Evolutionary conservation across 1,140 invertebrate species (phyloP).

Genomic region (Drosophila sproati): DNA sequence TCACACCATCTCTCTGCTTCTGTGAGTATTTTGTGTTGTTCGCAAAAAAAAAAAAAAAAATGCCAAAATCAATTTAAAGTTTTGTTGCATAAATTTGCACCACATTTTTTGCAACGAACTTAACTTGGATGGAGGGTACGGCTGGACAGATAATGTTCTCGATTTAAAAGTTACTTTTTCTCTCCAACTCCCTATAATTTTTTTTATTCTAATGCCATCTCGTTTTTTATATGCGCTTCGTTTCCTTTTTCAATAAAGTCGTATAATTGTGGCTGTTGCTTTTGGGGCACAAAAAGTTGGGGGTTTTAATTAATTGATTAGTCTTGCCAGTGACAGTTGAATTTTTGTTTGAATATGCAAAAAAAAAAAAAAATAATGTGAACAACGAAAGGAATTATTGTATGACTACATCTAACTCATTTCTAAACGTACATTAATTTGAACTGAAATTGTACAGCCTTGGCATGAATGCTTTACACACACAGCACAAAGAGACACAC

Average conservation of each 20-base stretch:
- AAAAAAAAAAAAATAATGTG: slow-evolving; percentile 12
- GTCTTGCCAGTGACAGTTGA: slow-evolving; percentile 50
- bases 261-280: slow-evolving; percentile 44
- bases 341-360: slow-evolving; percentile 20
- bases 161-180: slow-evolving; percentile 24
- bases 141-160: slow-evolving; percentile 45
- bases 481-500: slow-evolving; percentile 2
- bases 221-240: neutral
- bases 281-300: slow-evolving; percentile 14
- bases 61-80: slow-evolving; percentile 74
- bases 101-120: slow-evolving; percentile 55
- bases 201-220: neutral
- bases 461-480: slow-evolving; percentile 30
- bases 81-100: slow-evolving; percentile 76
- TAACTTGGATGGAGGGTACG: neutral
- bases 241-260: slow-evolving; percentile 43
- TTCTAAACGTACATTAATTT: slow-evolving; percentile 18
- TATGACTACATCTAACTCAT: neutral
- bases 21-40: neutral
- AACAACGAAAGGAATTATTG: neutral
- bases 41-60: slow-evolving; percentile 18
- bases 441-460: slow-evolving; percentile 1
- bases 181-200: neutral
- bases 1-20: slow-evolving; percentile 3
- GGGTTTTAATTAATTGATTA: slow-evolving; percentile 64